phyloP scores from a whole-genome alignment of 2,888 invertebrate genomes.

The Abrostola tripartita region DNA sequence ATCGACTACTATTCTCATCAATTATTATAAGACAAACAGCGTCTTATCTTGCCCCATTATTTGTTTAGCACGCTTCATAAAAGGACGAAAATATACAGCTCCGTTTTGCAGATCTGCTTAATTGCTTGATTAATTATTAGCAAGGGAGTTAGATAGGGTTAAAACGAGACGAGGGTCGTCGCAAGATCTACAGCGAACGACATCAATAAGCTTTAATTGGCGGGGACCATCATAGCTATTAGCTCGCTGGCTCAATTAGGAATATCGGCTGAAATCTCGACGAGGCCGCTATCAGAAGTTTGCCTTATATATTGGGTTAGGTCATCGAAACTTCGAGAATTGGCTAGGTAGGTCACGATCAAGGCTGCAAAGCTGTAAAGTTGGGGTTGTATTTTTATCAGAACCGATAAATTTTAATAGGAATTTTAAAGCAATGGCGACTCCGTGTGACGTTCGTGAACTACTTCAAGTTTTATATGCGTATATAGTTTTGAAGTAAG shows the following conservation, averaged over 20 bases:
- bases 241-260: slow-evolving; percentile 78
- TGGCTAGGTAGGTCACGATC: slow-evolving; percentile 28
- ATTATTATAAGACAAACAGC: too few relatives aligned
- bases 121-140: slow-evolving; percentile 88
- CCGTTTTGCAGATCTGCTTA: slow-evolving; percentile 72
- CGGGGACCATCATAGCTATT: slow-evolving; percentile 82
- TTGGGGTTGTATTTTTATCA: not conserved
- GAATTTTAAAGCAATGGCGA: too few relatives aligned
- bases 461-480: too few relatives aligned
- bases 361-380: slow-evolving; percentile 14
- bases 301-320: slow-evolving; percentile 51
- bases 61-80: slow-evolving; percentile 48
- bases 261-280: slow-evolving; percentile 69
- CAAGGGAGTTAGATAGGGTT: slow-evolving; percentile 80
- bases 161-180: slow-evolving; percentile 83
- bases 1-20: too few relatives aligned
- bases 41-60: slow-evolving; percentile 2
- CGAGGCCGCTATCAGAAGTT: slow-evolving; percentile 54
- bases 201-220: slow-evolving; percentile 87
- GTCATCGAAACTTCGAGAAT: slow-evolving; percentile 46
- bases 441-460: too few relatives aligned
- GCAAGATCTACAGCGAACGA: slow-evolving; percentile 78
- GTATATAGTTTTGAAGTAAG: too few relatives aligned
- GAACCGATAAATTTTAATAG: too few relatives aligned
- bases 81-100: slow-evolving; percentile 69